Base-by-base conservation (phyloP, 2,113 vertebrate species). In the Machaerirhynchus nigripectus region DNA sequence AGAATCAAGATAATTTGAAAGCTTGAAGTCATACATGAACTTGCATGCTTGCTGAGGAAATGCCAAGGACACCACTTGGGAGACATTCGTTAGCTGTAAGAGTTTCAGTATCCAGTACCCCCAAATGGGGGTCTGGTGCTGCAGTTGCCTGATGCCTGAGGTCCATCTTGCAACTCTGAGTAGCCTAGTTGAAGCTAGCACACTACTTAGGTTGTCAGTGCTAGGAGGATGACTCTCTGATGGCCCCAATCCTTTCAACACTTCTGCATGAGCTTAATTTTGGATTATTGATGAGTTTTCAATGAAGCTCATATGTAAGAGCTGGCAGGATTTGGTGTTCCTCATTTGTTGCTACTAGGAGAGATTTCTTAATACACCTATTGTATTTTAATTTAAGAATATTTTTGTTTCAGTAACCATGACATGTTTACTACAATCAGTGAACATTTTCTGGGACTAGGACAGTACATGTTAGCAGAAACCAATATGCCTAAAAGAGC, bases 341-440 rank as follows among this genome's bases (percentile, higher is more conserved):
- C 44, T 81, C 60, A 90, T 92, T 89, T 78, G 47, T 60, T 78
- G 59, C 64, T 90, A 56, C 20, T 56, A 77, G 71, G 33, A 87
- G 44, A 92, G 33, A 84, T 88, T 96, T 94, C 95, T 90, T 94
- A 94, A 96, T 78, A 40, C 53, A 81, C 83, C 60, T 88, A 80
- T 94, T 96, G 85, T 84, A 63, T 70, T 90, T 94, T 88, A 91
- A 95, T 83, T 85, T 57, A 60, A 71, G 74, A 87, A 44, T 4
- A 27, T 33, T 70, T 83, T 78, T 53, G 79, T 93, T 80, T 53
- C 49, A 52, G 35, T 67, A 67, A 80, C 74, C 55, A 74, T 68
- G 57, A 69, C 12, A 17, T 46, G 39, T 80, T 95, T 83, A 53
- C 67, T 90, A 53, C 67, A 80, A 27, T 57, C 65, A 79, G 17